These are phyloP conservation scores for Tetheella fluctuosa DNA, from an alignment of 2,888 invertebrate genomes.

Conservation along the genomic window DNA sequence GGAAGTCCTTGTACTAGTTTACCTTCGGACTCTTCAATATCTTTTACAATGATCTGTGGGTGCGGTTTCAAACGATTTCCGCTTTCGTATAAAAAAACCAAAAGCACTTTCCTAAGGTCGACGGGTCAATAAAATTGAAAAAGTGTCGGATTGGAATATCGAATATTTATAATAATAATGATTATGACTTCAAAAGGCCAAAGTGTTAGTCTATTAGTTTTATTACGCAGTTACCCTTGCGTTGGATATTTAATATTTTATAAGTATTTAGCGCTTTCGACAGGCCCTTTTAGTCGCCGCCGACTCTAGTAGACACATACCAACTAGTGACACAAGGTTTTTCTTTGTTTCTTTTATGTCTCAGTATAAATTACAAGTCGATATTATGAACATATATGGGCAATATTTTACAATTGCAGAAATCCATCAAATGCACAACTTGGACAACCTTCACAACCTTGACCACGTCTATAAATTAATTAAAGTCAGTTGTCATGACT, in stretches of 20 bases:
- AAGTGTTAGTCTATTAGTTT: conserved; percentile 70
- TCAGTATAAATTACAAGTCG: conserved; percentile 10
- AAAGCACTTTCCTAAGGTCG: conserved; percentile 74
- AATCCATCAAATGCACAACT: conserved; percentile 35
- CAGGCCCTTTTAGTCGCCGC: conserved; percentile 53
- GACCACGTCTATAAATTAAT: conserved; percentile 69
- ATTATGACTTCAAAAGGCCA: conserved; percentile 69
- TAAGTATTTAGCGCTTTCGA: conserved; percentile 59
- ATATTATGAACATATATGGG: conserved; percentile 25
- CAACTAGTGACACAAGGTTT: conserved; percentile 36
- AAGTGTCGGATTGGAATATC: conserved; percentile 68
- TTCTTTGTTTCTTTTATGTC: conserved; percentile 28
- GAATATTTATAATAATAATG: conserved; percentile 70
- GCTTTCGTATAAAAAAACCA: conserved; percentile 67
- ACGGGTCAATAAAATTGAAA: conserved; percentile 76
- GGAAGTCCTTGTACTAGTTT: conserved; percentile 67
- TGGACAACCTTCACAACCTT: conserved; percentile 56
- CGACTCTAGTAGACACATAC: conserved; percentile 34
- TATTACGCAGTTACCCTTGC: conserved; percentile 80
- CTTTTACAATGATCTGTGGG: conserved; percentile 47
- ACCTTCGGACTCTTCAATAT: conserved; percentile 66
- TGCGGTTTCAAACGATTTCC: conserved; percentile 65
- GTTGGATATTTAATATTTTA: conserved; percentile 57
- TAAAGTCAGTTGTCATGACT: conserved; percentile 54
- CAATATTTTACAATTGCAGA: conserved; percentile 17